These are phyloP conservation scores for Tachina grossa DNA, from an alignment of 2,888 invertebrate genomes.

Conservation along the genomic window DNA sequence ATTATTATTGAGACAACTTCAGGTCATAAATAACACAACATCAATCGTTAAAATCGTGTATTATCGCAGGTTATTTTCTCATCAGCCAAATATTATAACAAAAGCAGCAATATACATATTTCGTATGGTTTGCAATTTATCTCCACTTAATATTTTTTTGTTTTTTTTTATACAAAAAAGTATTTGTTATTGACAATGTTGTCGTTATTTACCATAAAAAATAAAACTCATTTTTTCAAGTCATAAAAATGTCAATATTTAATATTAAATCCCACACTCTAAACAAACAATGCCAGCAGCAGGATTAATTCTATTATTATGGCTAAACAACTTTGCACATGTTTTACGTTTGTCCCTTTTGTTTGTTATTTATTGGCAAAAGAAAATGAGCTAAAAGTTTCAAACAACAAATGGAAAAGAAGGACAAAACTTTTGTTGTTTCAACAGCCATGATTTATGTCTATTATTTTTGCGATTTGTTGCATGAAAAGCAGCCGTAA, in stretches of 20 bases:
- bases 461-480: slow-evolving; percentile 59
- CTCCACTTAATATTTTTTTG: neutral
- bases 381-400: slow-evolving; percentile 9
- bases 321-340: slow-evolving; percentile 28
- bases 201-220: slow-evolving; percentile 25
- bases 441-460: slow-evolving; percentile 60
- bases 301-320: slow-evolving; percentile 29
- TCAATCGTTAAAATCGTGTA: slow-evolving; percentile 40
- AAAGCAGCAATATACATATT: slow-evolving; percentile 53
- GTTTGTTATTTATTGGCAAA: slow-evolving; percentile 28
- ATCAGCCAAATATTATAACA: slow-evolving; percentile 43
- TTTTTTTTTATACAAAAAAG: neutral
- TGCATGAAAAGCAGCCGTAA: neutral
- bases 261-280: slow-evolving; percentile 24
- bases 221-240: slow-evolving; percentile 52
- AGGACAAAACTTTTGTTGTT: slow-evolving; percentile 28
- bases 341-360: slow-evolving; percentile 32
- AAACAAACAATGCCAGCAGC: slow-evolving; percentile 5
- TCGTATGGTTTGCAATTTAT: slow-evolving; percentile 46
- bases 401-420: slow-evolving; percentile 33
- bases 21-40: slow-evolving; percentile 59
- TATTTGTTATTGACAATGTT: slow-evolving; percentile 43
- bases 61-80: slow-evolving; percentile 52
- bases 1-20: slow-evolving; percentile 60
- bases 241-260: slow-evolving; percentile 68